phyloP scores from a whole-genome alignment of 92 coral and sea anemone species.

The Paramuricea clavata region DNA sequence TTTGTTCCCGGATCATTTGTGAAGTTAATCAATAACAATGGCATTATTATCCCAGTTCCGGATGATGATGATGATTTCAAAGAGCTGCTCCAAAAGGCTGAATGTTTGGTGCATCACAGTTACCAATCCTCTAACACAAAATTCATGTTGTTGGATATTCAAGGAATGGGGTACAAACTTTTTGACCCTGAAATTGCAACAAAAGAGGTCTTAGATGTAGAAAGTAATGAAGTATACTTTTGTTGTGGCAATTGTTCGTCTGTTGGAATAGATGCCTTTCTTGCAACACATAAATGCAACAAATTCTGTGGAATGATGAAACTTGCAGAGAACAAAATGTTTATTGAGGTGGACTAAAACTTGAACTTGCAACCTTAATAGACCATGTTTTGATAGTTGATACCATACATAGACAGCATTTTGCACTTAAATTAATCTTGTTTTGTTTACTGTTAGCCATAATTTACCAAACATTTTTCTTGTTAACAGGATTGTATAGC shows the following conservation, averaged over 20 bases:
- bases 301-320: conserved; percentile 63
- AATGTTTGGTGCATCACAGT: conserved; percentile 72
- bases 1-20: conserved; percentile 73
- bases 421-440: too few relatives aligned
- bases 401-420: too few relatives aligned
- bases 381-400: neutral
- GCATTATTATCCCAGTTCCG: conserved; percentile 47
- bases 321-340: conserved; percentile 2
- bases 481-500: too few relatives aligned
- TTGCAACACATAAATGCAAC: conserved; percentile 68
- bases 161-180: conserved; percentile 61
- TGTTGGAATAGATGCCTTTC: conserved; percentile 60
- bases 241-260: conserved; percentile 54
- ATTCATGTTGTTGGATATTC: conserved; percentile 70
- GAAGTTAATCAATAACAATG: conserved; percentile 69
- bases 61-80: conserved; percentile 51
- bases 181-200: conserved; percentile 77
- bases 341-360: conserved; percentile 11
- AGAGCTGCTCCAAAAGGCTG: conserved; percentile 62
- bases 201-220: conserved; percentile 56
- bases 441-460: too few relatives aligned
- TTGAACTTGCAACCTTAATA: neutral
- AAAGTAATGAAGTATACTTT: conserved; percentile 55
- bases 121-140: conserved; percentile 48
- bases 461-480: too few relatives aligned